These are phyloP conservation scores for Chymomyza caudatula DNA, from an alignment of 2,888 invertebrate genomes.

Conservation along the genomic window DNA sequence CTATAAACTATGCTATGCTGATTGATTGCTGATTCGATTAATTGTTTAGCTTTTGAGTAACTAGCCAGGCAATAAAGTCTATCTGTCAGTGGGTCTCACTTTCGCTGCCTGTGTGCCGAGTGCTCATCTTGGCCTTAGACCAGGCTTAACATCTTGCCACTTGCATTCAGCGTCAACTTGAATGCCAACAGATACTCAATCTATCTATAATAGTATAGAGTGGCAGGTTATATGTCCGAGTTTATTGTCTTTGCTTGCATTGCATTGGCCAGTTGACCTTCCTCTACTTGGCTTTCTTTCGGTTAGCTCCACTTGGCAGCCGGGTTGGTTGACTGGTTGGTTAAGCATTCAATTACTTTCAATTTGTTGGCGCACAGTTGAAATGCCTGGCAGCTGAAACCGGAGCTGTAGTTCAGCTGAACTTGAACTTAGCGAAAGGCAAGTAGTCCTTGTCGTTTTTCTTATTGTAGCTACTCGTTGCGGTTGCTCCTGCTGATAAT, in stretches of 20 bases:
- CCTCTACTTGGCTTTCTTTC: not conserved
- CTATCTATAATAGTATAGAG: not conserved
- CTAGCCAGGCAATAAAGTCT: not conserved
- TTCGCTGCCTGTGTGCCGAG: no score
- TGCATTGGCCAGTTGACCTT: not conserved
- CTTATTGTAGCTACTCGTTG: constrained; percentile 20
- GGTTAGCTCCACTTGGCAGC: not conserved
- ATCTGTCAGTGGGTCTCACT: no score
- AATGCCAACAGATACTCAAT: not conserved
- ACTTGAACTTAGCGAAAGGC: constrained; percentile 34
- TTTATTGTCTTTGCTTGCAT: not conserved
- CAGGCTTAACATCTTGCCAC: no score
- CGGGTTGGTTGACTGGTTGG: constrained; percentile 17
- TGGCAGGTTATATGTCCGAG: not conserved
- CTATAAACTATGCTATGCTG: no score
- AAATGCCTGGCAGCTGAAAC: constrained; percentile 19
- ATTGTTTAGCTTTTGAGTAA: not conserved
- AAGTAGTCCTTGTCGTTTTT: not conserved
- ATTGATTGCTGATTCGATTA: not conserved
- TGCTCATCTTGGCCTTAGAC: not conserved
- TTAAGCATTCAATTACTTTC: constrained; percentile 66
- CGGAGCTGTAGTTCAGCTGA: constrained; percentile 17
- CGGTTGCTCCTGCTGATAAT: constrained; percentile 22
- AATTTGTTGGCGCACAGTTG: constrained; percentile 59
- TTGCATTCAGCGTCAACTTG: not conserved